Conservation (phyloP, 2,797 vertebrate species). For the Meda fulgida region DNA sequence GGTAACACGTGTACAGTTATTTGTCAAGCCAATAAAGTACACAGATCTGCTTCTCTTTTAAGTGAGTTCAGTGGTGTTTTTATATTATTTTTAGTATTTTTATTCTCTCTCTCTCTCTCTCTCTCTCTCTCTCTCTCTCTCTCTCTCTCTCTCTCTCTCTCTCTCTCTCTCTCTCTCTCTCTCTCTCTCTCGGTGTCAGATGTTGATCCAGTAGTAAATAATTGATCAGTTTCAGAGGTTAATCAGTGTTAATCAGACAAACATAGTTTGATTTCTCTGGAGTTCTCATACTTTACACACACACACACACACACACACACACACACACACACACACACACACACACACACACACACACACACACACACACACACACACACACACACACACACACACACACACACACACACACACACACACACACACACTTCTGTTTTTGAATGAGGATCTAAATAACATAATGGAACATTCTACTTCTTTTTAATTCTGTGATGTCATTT, state of each 20-base stretch:
- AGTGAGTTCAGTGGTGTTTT: background rate
- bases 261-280: conserved; percentile 34
- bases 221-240: conserved; percentile 38
- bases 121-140: background rate
- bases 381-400: too few relatives aligned
- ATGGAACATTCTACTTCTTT: background rate
- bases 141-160: background rate
- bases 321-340: too few relatives aligned
- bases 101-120: background rate
- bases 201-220: conserved; percentile 35
- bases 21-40: conserved; percentile 32
- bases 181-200: background rate
- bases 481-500: background rate
- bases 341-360: too few relatives aligned
- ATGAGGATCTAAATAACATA: background rate
- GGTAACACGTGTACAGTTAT: conserved; percentile 25
- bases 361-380: too few relatives aligned
- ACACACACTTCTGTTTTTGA: too few relatives aligned
- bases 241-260: conserved; percentile 42
- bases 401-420: too few relatives aligned
- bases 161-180: background rate
- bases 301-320: background rate
- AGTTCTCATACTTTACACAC: background rate
- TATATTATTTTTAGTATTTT: background rate
- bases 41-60: conserved; percentile 1